Base-by-base conservation (phyloP, 1,140 invertebrate species). In the Semibalanus balanoides region DNA sequence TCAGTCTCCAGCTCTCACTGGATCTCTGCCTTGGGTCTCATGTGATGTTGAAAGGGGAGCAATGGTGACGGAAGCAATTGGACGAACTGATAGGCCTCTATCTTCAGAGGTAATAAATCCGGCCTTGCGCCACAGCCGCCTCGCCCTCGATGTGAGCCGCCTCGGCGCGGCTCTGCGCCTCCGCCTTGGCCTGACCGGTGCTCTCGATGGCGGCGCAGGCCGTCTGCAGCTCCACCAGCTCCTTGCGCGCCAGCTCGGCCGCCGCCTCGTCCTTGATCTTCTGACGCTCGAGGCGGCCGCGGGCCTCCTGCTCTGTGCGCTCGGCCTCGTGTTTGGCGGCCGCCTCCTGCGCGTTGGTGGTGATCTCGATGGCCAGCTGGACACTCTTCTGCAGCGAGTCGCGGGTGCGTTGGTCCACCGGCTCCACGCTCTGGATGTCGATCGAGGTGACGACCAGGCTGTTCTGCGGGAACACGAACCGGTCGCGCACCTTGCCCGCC, bases 261-360 rank as follows among this genome's bases (percentile, higher is more conserved):
- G 84, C 84, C 17, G 84, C 85, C 77, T 86, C 85, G 77, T 87
- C 86, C 35, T 79, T 82, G 74, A 87, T 85, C 77, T 84, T 84
- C 79, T 87, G 86, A 35, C 85, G 80, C 79, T 87, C 86, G 35
- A 87, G 80, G 22, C 83, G 81, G 77, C 86, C 86, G 77, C 83
- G 84, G 30, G 86, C 86, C 78, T 86, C 85, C 77, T 87, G 86
- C 79, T 87, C 86, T n/a, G 86, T 78, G 72, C 86, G 79, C 79
- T 86, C 85, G 19, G 86, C 86, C 80, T 87, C 86, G 80, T 87
- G 85, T 78, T 85, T 85, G n/a, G 86, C 86, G 74, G 85, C 81
- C 74, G 86, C 86, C 77, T 83, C 83, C 79, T 86, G 86, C 31
- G 85, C 86, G 78, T 86, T 86, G 73, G 86, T 87, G 0, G 82